Evolutionary conservation across 2,797 vertebrate species (phyloP).

Genomic region (Sphenodon punctatus): DNA sequence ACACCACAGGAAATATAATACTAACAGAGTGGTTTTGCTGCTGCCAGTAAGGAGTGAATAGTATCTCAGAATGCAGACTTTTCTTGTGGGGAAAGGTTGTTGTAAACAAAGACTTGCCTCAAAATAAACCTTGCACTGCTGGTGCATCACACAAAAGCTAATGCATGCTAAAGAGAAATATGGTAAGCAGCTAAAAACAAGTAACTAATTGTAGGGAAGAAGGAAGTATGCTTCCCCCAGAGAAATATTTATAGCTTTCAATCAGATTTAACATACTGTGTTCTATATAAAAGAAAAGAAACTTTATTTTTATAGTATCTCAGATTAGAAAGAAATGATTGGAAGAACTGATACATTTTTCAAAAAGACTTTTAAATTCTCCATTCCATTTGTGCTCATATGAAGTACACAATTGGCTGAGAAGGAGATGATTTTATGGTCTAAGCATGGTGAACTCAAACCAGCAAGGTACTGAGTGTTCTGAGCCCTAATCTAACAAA

Average conservation of each 20-base stretch:
- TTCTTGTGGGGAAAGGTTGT: background rate
- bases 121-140: background rate
- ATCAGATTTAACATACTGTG: background rate
- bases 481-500: background rate
- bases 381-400: background rate
- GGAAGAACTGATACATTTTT: background rate
- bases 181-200: background rate
- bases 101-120: background rate
- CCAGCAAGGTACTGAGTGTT: background rate
- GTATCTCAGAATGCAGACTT: background rate
- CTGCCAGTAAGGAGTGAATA: slow-evolving; percentile 45
- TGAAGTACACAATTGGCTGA: background rate
- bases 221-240: background rate
- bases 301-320: background rate
- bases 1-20: slow-evolving; percentile 34
- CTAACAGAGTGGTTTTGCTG: slow-evolving; percentile 16
- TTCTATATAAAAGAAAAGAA: background rate
- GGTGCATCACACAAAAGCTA: background rate
- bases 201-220: background rate
- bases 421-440: background rate
- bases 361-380: background rate
- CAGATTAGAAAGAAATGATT: background rate
- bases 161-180: background rate
- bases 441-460: accelerated
- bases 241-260: background rate